phyloP scores from a whole-genome alignment of 2,113 vertebrate genomes.

The Cebidichthys violaceus region DNA sequence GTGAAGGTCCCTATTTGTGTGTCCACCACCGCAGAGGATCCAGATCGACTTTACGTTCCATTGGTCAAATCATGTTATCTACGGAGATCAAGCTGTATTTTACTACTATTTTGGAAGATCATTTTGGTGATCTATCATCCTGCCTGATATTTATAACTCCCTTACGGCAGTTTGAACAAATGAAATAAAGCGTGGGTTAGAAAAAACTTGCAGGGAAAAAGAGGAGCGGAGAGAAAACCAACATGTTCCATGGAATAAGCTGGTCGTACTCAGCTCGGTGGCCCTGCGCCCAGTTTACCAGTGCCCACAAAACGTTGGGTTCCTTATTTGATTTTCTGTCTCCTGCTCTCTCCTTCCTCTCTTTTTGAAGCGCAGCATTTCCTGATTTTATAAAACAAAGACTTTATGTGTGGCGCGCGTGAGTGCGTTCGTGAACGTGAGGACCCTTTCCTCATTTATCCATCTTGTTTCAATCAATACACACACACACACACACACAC shows the following conservation, averaged over 20 bases:
- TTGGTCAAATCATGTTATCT: too few species aligned
- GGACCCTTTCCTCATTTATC: slow-evolving; percentile 18
- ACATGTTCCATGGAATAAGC: slow-evolving; percentile 73
- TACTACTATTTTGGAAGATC: not conserved
- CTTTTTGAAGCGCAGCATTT: slow-evolving; percentile 39
- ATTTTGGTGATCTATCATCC: not conserved
- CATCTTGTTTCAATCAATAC: not conserved
- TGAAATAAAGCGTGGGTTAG: slow-evolving; percentile 13
- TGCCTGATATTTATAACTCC: slow-evolving; percentile 42
- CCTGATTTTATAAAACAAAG: slow-evolving; percentile 45
- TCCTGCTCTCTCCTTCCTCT: slow-evolving; percentile 37
- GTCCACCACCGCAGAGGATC: not conserved
- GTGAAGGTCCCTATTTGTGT: not conserved
- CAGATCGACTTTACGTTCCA: not conserved
- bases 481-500: slow-evolving; percentile 5
- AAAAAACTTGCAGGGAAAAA: slow-evolving; percentile 29
- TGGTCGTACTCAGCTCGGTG: slow-evolving; percentile 64
- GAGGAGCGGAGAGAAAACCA: slow-evolving; percentile 29
- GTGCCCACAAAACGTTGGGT: slow-evolving; percentile 56
- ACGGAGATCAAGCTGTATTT: too few species aligned
- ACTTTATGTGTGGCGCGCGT: slow-evolving; percentile 27
- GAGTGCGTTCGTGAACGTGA: not conserved
- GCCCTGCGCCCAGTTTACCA: slow-evolving; percentile 50
- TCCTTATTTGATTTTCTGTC: slow-evolving; percentile 54
- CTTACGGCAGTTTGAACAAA: slow-evolving; percentile 23